Conservation (phyloP, 2,113 vertebrate genomes). For the Catharus fuscescens region DNA sequence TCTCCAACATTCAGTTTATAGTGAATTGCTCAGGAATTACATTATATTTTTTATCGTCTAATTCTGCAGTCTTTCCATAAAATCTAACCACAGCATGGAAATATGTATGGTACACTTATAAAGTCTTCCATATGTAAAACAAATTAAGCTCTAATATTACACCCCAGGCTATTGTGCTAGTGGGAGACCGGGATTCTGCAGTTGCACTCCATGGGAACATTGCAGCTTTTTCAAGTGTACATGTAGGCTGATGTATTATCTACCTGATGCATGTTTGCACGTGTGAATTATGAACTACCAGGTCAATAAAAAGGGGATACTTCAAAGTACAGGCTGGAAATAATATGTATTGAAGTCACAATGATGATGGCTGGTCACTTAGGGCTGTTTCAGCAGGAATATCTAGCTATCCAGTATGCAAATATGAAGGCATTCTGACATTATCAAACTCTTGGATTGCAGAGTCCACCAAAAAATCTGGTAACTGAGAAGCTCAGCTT, state of each 20-base stretch:
- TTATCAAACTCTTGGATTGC: neutral
- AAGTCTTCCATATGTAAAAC: constrained; percentile 62
- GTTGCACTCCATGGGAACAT: neutral
- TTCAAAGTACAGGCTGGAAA: neutral
- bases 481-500: neutral
- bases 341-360: neutral
- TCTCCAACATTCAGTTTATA: constrained; percentile 25
- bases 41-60: constrained; percentile 23
- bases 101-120: constrained; percentile 27
- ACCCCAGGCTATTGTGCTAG: neutral
- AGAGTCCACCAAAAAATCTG: neutral
- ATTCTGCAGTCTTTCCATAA: constrained; percentile 34
- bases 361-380: neutral
- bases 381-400: neutral
- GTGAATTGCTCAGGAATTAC: neutral
- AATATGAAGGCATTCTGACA: neutral
- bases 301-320: neutral
- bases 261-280: neutral
- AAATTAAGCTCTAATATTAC: constrained; percentile 48
- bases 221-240: neutral
- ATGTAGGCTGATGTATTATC: neutral
- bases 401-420: neutral
- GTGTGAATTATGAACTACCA: neutral
- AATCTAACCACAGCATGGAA: constrained; percentile 37
- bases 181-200: neutral